Evolutionary conservation across 2,113 vertebrate species (phyloP), one percentile per base, ranked within the genome.

Genomic region (Gavia stellata): DNA sequence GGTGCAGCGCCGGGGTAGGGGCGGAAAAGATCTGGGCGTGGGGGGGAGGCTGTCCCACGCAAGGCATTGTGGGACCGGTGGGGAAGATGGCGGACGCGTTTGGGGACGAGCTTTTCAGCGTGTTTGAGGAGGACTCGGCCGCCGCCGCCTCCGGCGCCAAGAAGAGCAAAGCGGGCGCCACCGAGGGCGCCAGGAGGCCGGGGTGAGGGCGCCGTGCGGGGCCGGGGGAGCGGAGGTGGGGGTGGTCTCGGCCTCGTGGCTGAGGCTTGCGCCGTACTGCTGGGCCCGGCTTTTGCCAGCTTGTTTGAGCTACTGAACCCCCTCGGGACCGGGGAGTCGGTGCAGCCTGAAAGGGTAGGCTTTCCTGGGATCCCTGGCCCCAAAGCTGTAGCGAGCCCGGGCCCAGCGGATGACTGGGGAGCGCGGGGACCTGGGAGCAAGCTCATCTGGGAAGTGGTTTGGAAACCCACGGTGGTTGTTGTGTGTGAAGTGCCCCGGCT

Each of bases 71-170:
- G 96, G 97, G 89, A 89, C 3, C 6, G 8, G 58, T 1, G 9
- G 13, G 3, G 3, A 73, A 82, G 47, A 99, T 99, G 99, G 99
- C 99, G 90, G 99, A 99, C 94, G 97, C 98, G 0, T 99, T 99
- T 24, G 99, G 99, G 5, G 99, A 99, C 14, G 99, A 99, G 26
- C 97, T 99, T 13, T 99, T 99, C 92, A 99, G 98, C 98, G 99
- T 99, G 97, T 99, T 99, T 88, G 99, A 99, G 45, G 99, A 99
- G 8, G 99, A 99, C 6, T 92, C 98, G 17, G 72, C 92, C 7
- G 45, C 92, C 6, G 71, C 96, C 2, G 73, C 58, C 21, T 59
- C 96, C 7, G 97, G 91, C 14, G 3, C 89, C 6, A 98, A 96
- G 77, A 99, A 98, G 90, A 97, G 92, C 61, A 97, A 96, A 82